Base-by-base conservation (phyloP, 2,888 invertebrate species). In the Lasius fuliginosus region DNA sequence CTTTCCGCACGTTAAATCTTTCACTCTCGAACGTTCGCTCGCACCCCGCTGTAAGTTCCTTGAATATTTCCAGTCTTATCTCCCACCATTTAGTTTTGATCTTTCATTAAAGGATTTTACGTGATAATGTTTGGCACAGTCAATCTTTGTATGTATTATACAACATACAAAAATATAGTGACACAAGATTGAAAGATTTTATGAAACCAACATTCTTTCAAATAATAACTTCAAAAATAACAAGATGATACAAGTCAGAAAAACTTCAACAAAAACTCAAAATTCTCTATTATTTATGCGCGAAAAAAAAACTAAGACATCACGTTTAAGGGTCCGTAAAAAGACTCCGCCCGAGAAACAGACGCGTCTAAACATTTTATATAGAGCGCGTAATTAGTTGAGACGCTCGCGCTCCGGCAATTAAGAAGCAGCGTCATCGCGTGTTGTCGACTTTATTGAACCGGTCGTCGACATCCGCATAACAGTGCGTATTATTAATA, bases 381-480 rank as follows among this genome's bases (percentile, higher is more conserved):
- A 46, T 81, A 49, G 27, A 71, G 23, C 82, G 85, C 30, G 81
- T 86, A 84, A 88, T 89, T 90, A 89, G 90, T 85, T 85, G 79
- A 83, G 77, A 58, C 83, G 68, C 85, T 79, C 62, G 85, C 76
- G 67, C 65, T 58, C 77, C 27, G 64, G 65, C 76, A 84, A 84
- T 81, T 83, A 88, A 88, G 84, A 83, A 82, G 40, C 27, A 83
- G 77, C 85, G 88, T 88, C 90, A 88, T 89, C 87, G 87, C 27
- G 69, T 36, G 77, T n/a, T 62, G 81, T 68, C 46, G 68, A 71
- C 82, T 69, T 82, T 60, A 69, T 68, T 85, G 76, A 56, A 71
- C 42, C 85, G 87, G 89, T 84, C 90, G 88, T 82, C 86, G 87
- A 87, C 89, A 84, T 85, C 84, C 82, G 49, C 49, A 46, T 73